These are phyloP conservation scores for Melanotaenia duboulayi DNA, from an alignment of 2,113 vertebrate genomes.

Conservation along the genomic window DNA sequence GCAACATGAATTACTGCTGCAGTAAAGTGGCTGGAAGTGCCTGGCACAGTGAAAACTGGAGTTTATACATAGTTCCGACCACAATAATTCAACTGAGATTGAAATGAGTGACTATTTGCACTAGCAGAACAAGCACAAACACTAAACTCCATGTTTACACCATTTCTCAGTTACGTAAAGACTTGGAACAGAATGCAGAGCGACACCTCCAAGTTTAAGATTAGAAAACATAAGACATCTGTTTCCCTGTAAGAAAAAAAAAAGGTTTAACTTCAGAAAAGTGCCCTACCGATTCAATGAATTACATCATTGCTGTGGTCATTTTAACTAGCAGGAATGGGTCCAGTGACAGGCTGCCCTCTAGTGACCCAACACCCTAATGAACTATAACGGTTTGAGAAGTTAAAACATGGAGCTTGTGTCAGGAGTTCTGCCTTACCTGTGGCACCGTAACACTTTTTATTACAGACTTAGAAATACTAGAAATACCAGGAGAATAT, in stretches of 20 bases:
- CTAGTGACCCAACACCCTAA: slow-evolving; percentile 44
- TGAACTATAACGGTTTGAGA: slow-evolving; percentile 5
- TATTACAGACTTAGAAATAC: neutral
- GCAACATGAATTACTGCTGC: slow-evolving; percentile 28
- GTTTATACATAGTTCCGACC: neutral
- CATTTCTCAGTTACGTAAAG: slow-evolving; percentile 19
- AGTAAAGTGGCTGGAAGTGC: slow-evolving; percentile 53
- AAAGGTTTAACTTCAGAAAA: slow-evolving; percentile 10
- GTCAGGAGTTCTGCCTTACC: neutral
- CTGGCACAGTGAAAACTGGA: slow-evolving; percentile 45
- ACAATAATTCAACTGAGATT: neutral
- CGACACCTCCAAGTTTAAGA: neutral
- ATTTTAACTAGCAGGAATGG: slow-evolving; percentile 11
- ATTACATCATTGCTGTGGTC: neutral
- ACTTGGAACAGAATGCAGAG: neutral
- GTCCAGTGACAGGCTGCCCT: slow-evolving; percentile 45
- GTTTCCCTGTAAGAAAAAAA: neutral
- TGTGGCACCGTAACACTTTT: slow-evolving; percentile 11
- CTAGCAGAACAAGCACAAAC: neutral
- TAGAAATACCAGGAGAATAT: neutral
- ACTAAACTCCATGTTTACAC: neutral
- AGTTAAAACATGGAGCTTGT: neutral
- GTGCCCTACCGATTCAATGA: slow-evolving; percentile 34
- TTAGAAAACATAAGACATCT: slow-evolving; percentile 1
- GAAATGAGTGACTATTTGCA: slow-evolving; percentile 16